Base-by-base conservation (phyloP, 2,888 invertebrate species). In the Petrolisthes cinctipes region DNA sequence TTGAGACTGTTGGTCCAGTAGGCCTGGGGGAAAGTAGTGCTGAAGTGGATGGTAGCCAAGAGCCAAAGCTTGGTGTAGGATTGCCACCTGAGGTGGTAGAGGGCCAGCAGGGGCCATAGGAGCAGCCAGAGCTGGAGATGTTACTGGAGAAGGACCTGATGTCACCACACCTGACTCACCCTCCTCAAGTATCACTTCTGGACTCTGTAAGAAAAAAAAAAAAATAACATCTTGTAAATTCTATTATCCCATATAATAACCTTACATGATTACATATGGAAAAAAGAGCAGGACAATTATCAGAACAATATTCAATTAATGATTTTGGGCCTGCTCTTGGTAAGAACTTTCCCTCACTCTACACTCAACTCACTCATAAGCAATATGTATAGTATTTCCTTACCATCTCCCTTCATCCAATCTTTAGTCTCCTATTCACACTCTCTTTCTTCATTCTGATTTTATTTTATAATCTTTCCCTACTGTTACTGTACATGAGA, bases 31-130 rank as follows among this genome's bases (percentile, higher is more conserved):
- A 54, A 88, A 83, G 78, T 83, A 85, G 57, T 89, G 89, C 23
- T 82, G 82, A 14, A 89, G 82, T 37, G 89, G 89, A 23, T 86
- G 90, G 83, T 90, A 90, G 37, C 90, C 86, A 73, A 89, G 68
- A 56, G 89, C 89, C 20, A 90, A 71, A 57, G 90, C 90, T 66
- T 89, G 89, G 68, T 90, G 90, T 17, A 90, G 82, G 66, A 90
- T 82, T 37, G 89, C 85, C 57, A 90, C 85, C 79, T 90, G 90
- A 9, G 89, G 86, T 23, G 86, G 86, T 66, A 88, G 87, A 53
- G 87, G 79, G 7, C 87, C 87, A 53, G 83, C 17, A 23, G 86
- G 82, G 57, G 82, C 75, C 71, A 87, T 79, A 51, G 87, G 84
- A n/a, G 78, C 83, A 61, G 83, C n/a, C 20, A 88, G 75, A 57